Evolutionary conservation across 2,113 vertebrate genomes (phyloP), one percentile per base, ranked within the genome.

Genomic region (Chrysochloris asiatica): DNA sequence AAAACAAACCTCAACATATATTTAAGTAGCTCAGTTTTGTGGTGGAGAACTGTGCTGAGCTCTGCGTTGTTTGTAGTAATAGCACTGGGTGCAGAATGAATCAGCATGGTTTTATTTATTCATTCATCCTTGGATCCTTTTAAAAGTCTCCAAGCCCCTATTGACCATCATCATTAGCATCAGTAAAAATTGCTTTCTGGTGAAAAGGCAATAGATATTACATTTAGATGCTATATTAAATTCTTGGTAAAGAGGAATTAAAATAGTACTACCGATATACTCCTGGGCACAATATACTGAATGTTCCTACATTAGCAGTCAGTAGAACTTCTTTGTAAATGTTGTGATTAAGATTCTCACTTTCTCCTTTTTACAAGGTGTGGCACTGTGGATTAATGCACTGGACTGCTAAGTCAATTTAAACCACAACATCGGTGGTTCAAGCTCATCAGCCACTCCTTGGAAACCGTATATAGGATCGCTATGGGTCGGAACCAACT

Each of bases 131-230:
- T 95, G 79, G 88, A 97, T 98, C 95, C 94, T 91, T 97, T 97
- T 95, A 96, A 94, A 96, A 97, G 88, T 97, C 96, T 96, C 82
- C 75, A 91, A 95, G 97, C 94, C 97, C 96, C 95, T 97, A 97
- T 97, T 97, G 97, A 96, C 97, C 97, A 86, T 96, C 91, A 94
- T 97, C 96, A 96, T 97, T 97, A 96, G 96, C 93, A 97, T 87
- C 95, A 81, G 59, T 95, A 95, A 96, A 92, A 97, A 96, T 93
- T 96, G 93, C 82, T 92, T 93, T 95, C 94, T 97, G 95, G 90
- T 90, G 96, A 95, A 97, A 97, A 93, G 93, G 89, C 94, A 96
- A 75, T 95, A 91, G 96, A 89, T 65, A 94, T 97, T 97, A 96
- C 87, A 95, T 95, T 92, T 96, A 93, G 63, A 91, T 95, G 67